These are phyloP conservation scores for Acropternis orthonyx DNA, from an alignment of 2,797 vertebrate species.

Conservation along the genomic window DNA sequence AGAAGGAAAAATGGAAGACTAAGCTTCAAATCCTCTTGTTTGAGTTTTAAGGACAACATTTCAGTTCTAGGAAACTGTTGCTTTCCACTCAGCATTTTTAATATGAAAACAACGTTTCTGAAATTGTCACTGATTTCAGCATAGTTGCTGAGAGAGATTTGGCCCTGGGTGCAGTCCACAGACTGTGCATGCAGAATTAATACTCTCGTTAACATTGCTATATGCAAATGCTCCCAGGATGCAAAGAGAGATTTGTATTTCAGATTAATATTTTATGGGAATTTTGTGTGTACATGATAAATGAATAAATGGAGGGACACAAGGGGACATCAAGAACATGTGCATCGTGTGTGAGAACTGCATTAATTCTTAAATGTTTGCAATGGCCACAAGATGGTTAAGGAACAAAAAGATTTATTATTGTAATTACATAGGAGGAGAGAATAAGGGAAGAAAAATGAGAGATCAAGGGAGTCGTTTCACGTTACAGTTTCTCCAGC, in stretches of 20 bases:
- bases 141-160: not conserved
- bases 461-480: constrained; percentile 53
- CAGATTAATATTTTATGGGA: constrained; percentile 67
- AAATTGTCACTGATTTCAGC: constrained; percentile 5
- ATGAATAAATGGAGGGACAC: constrained; percentile 64
- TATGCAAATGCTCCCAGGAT: constrained; percentile 55
- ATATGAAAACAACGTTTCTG: not conserved
- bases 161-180: constrained; percentile 21
- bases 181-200: constrained; percentile 58
- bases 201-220: constrained; percentile 58
- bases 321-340: constrained; percentile 52
- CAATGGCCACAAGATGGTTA: constrained; percentile 55
- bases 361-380: constrained; percentile 65
- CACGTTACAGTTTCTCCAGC: constrained; percentile 34
- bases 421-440: constrained; percentile 48
- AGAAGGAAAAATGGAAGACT: not conserved
- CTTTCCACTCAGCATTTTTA: not conserved
- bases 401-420: constrained; percentile 57
- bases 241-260: constrained; percentile 60
- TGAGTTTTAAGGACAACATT: not conserved
- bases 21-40: not conserved
- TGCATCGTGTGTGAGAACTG: constrained; percentile 36
- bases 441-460: constrained; percentile 45
- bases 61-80: not conserved
- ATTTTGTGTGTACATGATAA: constrained; percentile 58